Percentiles rank a stretch among this genome's conserved stretches.
These are phyloP conservation scores for Drosophila barbarae DNA, from an alignment of 2,888 invertebrate species.

Conservation along the genomic window DNA sequence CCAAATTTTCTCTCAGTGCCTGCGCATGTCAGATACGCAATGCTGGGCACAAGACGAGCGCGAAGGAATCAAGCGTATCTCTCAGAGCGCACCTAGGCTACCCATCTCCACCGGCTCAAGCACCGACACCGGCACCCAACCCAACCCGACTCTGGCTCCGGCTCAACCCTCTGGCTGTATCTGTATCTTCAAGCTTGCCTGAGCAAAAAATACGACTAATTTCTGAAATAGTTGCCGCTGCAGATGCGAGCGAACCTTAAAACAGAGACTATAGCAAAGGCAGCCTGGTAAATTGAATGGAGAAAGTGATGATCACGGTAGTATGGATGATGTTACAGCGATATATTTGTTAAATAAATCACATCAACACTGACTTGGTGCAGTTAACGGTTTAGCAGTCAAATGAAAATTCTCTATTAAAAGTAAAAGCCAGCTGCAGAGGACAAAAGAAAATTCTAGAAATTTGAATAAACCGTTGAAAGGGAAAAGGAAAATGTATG, in stretches of 20 bases:
- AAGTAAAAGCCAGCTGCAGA: slow-evolving; percentile 29
- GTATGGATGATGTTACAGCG: slow-evolving; percentile 45
- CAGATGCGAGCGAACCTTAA: slow-evolving; percentile 49
- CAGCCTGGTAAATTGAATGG: slow-evolving; percentile 60
- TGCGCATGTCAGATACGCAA: slow-evolving; percentile 66
- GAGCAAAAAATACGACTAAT: slow-evolving; percentile 63
- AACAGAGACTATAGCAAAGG: slow-evolving; percentile 46
- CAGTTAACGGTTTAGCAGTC: slow-evolving; percentile 22
- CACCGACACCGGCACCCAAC: slow-evolving; percentile 4
- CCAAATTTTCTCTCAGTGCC: slow-evolving; percentile 23
- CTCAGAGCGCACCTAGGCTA: slow-evolving; percentile 30
- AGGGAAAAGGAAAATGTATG: slow-evolving; percentile 21
- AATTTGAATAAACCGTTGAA: slow-evolving; percentile 24
- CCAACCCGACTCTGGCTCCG: slow-evolving; percentile 2
- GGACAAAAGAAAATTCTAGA: slow-evolving; percentile 36
- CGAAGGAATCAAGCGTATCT: slow-evolving; percentile 69
- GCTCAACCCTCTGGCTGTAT: slow-evolving; percentile 31
- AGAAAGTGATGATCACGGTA: slow-evolving; percentile 67
- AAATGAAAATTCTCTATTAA: slow-evolving; percentile 39
- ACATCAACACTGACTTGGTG: slow-evolving; percentile 31
- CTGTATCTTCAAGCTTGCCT: slow-evolving; percentile 66
- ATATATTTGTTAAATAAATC: slow-evolving; percentile 58
- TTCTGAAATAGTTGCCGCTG: slow-evolving; percentile 58
- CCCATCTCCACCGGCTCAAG: slow-evolving; percentile 3
- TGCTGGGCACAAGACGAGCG: slow-evolving; percentile 66